phyloP scores from a whole-genome alignment of 2,113 vertebrate species.

The Corynorhinus townsendii region DNA sequence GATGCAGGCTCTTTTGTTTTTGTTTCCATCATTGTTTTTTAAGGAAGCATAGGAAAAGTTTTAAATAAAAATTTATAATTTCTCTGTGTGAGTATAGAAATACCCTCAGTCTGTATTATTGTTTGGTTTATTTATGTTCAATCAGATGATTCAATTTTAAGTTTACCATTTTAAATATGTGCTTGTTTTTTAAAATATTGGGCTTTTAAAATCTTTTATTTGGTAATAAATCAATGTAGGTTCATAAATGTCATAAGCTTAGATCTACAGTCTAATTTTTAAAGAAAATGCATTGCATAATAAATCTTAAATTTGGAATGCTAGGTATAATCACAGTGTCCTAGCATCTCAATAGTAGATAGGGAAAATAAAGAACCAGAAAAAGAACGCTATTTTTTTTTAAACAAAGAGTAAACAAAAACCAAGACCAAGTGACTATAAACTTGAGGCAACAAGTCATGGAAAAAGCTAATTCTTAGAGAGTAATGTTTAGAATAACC shows the following conservation, averaged over 20 bases:
- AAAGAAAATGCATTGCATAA: conserved; percentile 13
- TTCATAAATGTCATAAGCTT: background rate
- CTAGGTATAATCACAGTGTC: background rate
- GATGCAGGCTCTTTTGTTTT: background rate
- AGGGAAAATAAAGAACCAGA: background rate
- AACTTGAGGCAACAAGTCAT: background rate
- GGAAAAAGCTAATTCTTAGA: background rate
- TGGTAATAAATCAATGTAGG: conserved; percentile 20
- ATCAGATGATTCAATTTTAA: conserved; percentile 26
- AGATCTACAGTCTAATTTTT: background rate
- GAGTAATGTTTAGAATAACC: background rate
- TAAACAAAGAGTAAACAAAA: background rate
- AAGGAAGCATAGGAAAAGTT: background rate
- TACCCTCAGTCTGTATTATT: background rate
- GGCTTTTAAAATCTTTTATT: conserved; percentile 32
- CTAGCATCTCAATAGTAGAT: background rate
- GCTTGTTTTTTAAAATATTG: conserved; percentile 22
- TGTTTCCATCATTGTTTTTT: background rate
- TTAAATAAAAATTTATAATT: background rate
- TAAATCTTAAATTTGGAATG: conserved; percentile 29
- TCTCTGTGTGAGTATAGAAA: background rate
- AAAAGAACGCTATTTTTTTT: background rate
- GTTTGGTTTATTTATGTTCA: conserved; percentile 13
- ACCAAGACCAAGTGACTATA: background rate
- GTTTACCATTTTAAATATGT: conserved; percentile 41